Percentiles rank a stretch among this genome's conserved stretches.
Evolutionary conservation across 1,140 invertebrate species (phyloP).

Genomic region (Portunus trituberculatus): DNA sequence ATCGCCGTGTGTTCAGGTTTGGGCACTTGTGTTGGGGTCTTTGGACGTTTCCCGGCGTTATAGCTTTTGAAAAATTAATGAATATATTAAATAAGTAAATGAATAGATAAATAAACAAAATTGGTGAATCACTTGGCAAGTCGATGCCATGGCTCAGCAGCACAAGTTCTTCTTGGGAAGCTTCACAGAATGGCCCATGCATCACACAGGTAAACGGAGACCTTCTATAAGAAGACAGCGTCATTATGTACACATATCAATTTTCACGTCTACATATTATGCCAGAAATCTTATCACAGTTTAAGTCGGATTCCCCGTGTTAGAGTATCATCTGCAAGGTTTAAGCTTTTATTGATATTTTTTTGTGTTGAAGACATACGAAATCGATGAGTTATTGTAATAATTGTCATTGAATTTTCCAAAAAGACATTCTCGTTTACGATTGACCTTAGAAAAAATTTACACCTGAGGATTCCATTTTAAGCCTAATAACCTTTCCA

Average conservation of each 20-base stretch:
- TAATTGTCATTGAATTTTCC: too few species aligned
- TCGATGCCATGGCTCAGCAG: neutral
- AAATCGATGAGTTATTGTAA: too few species aligned
- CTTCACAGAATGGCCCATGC: neutral
- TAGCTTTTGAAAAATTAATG: too few species aligned
- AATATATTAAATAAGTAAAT: neutral
- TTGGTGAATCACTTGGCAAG: neutral
- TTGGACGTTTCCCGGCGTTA: neutral
- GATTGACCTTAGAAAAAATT: neutral
- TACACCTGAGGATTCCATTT: neutral
- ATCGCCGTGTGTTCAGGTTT: slow-evolving; percentile 20
- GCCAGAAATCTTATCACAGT: slow-evolving; percentile 21
- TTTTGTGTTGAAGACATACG: too few species aligned
- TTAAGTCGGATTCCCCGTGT: neutral
- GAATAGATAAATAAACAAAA: neutral
- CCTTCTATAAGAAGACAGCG: neutral
- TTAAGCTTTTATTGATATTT: neutral
- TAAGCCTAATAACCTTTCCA: neutral
- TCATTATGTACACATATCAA: neutral
- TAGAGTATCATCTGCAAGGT: neutral
- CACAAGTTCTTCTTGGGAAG: neutral
- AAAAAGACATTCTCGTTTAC: neutral
- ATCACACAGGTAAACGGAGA: neutral
- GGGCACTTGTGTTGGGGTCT: neutral
- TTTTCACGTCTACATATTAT: neutral